phyloP scores from a whole-genome alignment of 2,113 vertebrate species.

The Jacana jacana region DNA sequence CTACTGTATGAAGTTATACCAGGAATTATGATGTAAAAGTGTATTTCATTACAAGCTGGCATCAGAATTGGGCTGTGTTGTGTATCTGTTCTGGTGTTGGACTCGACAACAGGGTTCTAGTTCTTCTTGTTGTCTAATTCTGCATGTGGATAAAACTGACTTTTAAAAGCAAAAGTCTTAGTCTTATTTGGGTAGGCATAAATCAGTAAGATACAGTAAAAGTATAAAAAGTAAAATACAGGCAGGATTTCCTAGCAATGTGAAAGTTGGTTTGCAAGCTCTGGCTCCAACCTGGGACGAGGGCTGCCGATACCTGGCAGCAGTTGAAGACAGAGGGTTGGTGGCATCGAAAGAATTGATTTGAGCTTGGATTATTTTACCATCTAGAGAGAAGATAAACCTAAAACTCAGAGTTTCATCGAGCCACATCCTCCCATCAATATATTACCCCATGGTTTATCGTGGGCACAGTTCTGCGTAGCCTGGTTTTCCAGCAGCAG shows the following conservation, averaged over 20 bases:
- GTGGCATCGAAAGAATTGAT: neutral
- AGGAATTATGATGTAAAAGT: neutral
- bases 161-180: neutral
- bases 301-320: neutral
- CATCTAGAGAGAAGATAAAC: neutral
- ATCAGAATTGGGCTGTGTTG: neutral
- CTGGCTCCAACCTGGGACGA: neutral
- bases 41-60: neutral
- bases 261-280: neutral
- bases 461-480: neutral
- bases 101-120: neutral
- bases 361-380: neutral
- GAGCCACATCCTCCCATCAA: neutral
- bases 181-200: neutral
- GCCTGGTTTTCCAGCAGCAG: neutral
- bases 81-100: neutral
- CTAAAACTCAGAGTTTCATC: neutral
- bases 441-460: neutral
- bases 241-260: neutral
- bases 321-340: neutral
- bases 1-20: neutral
- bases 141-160: neutral
- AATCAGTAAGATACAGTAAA: neutral
- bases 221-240: too few species aligned
- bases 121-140: neutral